These are phyloP conservation scores for Apis mellifera DNA, from an alignment of 1,140 invertebrate genomes.

Conservation along the genomic window Amel_HAv3.1 CM009944.2:2199001-2199500, in stretches of 20 bases:
- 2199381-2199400: no score
- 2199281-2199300: not conserved
- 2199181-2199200: not conserved
- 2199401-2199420: no score
- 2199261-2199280: not conserved
- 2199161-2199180: not conserved
- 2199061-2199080: constrained; percentile 59
- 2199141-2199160: constrained; percentile 6
- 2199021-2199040: constrained; percentile 18
- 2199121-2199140: constrained; percentile 5
- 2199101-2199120: constrained; percentile 18
- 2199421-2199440: no score
- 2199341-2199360: no score
- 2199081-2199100: constrained; percentile 34
- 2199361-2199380: no score
- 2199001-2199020: constrained; percentile 30
- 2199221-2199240: not conserved
- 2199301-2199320: no score
- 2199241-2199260: not conserved
- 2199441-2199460: no score
- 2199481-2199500: no score
- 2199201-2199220: not conserved
- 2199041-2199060: constrained; percentile 33
- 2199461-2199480: no score
- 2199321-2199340: no score